Evolutionary conservation across 1,140 invertebrate species (phyloP), one percentile per base, ranked within the genome.

Genomic region (Tetramorium parvispinum): DNA sequence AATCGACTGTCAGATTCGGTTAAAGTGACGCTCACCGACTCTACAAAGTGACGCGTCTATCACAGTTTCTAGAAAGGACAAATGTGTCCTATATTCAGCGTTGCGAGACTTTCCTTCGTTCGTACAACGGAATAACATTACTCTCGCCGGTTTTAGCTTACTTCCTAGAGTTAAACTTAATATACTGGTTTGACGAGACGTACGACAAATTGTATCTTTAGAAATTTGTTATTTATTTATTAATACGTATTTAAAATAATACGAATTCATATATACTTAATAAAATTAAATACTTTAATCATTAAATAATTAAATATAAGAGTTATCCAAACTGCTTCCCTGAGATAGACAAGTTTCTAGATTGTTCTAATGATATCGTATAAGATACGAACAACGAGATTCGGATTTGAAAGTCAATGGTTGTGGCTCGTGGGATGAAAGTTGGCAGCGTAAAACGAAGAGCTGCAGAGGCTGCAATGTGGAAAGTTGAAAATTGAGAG

Each of bases 401-500:
- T 24, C 46, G 53, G 32, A 68, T 68, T 79, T 68, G 77, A 66
- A 51, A 79, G 61, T 79, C 63, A 53, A 53, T 32, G 32, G 16
- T 18, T 79, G 63, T 13, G 63, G 53, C 13, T 66, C 37, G 43
- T 27, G 46, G 32, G 32, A 68, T 66, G 61, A 79, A 79, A 66
- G 61, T 66, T 66, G 43, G 18, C 59, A 27, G 37, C 43, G 24
- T 27, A 49, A 66, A 78, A 37, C 61, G 32, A 46, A 21, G 37
- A 32, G 59, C 24, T 70, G 63, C 77, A 21, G 21, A 53, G 46
- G 21, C 65, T 53, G 63, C 18, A 24, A 40, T n/a, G 49, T 81
- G 49, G 43, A 81, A 70, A 81, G 63, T 81, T 81, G 78, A 68
- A 68, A 81, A 81, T 79, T 79, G 76, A 79, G 66, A 66, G 59